Base-by-base conservation (phyloP, 1,140 invertebrate species). In the Anthonomus grandis region DNA sequence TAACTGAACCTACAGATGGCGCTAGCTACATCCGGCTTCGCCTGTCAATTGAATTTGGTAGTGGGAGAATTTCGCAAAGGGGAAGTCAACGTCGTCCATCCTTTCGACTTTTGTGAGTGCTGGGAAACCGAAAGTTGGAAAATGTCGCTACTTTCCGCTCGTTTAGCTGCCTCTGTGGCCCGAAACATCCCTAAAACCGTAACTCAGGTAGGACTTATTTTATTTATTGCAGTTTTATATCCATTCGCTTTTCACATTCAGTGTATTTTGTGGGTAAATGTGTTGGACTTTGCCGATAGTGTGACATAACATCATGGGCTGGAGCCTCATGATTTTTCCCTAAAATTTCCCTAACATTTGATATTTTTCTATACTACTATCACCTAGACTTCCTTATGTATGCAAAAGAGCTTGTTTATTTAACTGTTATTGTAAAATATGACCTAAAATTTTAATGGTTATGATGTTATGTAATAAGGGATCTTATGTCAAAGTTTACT, bases 91-190 rank as follows among this genome's bases (percentile, higher is more conserved):
- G 24, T 38, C 22, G 13, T 34, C 45, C 24, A 13, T 49, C 45
- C 36, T 49, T 19, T n/a, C 21, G 23, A 49, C 10, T 57, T 57
- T 57, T 53, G 46, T 48, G 23, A 19, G 54, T 41, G 44, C 46
- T 42, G 54, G 54, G 42, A n/a, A n/a, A 9, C 44, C 8, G n/a
- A 17, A 57, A 57, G 54, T 31, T 22, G 46, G 41, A 82, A 82
- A 79, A 91, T 91, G 88, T 87, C 87, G 74, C 82, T 89, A 57
- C 80, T 92, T 70, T 88, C 89, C 64, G 84, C 86, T 75, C 86
- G 91, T 78, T 81, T 93, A 74, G 89, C 88, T 75, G 82, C 89
- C 66, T 82, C 86, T 65, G 82, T 92, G 74, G 89, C 85, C 62
- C 89, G 87, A 76, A 87, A 87, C 73, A 76, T 93, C 54, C 89